phyloP scores from a whole-genome alignment of 2,888 invertebrate genomes.

The Pristionchus fissidentatus region DNA sequence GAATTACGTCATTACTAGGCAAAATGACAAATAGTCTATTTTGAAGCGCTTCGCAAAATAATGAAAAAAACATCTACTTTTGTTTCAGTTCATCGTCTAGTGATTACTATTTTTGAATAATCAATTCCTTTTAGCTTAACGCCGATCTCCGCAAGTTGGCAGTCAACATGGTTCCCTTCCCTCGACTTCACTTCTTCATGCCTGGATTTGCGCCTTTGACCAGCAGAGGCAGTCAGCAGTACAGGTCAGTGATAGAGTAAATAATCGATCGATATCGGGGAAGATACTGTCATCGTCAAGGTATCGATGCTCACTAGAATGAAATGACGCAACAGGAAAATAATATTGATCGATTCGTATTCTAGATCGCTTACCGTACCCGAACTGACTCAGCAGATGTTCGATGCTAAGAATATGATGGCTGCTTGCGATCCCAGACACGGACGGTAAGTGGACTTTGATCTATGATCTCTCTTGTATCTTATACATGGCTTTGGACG shows the following conservation, averaged over 20 bases:
- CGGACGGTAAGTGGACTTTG: slow-evolving; percentile 75
- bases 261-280: background rate
- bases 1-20: too few relatives aligned
- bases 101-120: background rate
- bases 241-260: slow-evolving; percentile 51
- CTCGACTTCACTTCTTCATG: slow-evolving; percentile 81
- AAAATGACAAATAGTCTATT: background rate
- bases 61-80: background rate
- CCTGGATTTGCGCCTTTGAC: slow-evolving; percentile 89
- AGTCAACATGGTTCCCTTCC: slow-evolving; percentile 96
- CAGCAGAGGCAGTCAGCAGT: slow-evolving; percentile 80
- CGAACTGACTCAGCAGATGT: slow-evolving; percentile 85
- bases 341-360: too few relatives aligned
- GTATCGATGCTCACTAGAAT: background rate
- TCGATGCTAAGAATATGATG: slow-evolving; percentile 81
- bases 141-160: slow-evolving; percentile 85
- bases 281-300: background rate
- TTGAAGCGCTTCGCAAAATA: background rate
- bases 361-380: slow-evolving; percentile 83
- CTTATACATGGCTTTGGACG: too few relatives aligned
- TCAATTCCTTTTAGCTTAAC: slow-evolving; percentile 79
- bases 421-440: slow-evolving; percentile 79
- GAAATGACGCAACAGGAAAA: slow-evolving; percentile 1
- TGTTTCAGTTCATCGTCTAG: background rate
- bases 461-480: slow-evolving; percentile 38